Evolutionary conservation across 1,140 invertebrate species (phyloP).

Genomic region (Apis cerana): DNA sequence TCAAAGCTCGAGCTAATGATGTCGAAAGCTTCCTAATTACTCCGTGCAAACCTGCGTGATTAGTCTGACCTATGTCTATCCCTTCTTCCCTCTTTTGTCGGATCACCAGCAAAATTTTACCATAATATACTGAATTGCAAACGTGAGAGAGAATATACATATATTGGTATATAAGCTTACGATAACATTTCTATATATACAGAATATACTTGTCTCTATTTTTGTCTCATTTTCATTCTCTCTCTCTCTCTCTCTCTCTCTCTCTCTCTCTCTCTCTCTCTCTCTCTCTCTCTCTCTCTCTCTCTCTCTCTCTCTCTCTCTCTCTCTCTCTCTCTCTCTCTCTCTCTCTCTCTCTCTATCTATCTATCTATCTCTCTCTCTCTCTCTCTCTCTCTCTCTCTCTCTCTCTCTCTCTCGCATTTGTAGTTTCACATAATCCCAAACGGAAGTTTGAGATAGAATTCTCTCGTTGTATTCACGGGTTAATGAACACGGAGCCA

Average conservation of each 20-base stretch:
- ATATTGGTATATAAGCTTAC: background rate
- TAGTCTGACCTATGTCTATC: slow-evolving; percentile 43
- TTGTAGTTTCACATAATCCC: slow-evolving; percentile 17
- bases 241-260: background rate
- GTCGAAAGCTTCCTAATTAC: slow-evolving; percentile 75
- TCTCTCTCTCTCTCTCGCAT: too few relatives aligned
- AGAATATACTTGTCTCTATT: background rate
- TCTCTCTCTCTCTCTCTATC: background rate
- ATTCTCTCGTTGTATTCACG: slow-evolving; percentile 4
- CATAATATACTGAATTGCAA: slow-evolving; percentile 17
- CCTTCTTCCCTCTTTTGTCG: background rate
- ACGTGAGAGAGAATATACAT: slow-evolving; percentile 5
- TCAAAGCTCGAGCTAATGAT: slow-evolving; percentile 72
- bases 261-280: too few relatives aligned
- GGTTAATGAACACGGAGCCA: slow-evolving; percentile 14
- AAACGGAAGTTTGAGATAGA: background rate
- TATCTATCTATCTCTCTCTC: too few relatives aligned
- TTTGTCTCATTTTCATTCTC: background rate
- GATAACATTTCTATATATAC: background rate
- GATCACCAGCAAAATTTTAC: slow-evolving; percentile 41
- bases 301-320: background rate
- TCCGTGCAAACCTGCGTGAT: slow-evolving; percentile 63
- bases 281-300: too few relatives aligned
- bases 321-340: background rate
- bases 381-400: background rate